Percentiles rank a stretch among this genome's conserved stretches.
These are phyloP conservation scores for Drosophila limbata DNA, from an alignment of 2,888 invertebrate genomes.

Conservation along the genomic window DNA sequence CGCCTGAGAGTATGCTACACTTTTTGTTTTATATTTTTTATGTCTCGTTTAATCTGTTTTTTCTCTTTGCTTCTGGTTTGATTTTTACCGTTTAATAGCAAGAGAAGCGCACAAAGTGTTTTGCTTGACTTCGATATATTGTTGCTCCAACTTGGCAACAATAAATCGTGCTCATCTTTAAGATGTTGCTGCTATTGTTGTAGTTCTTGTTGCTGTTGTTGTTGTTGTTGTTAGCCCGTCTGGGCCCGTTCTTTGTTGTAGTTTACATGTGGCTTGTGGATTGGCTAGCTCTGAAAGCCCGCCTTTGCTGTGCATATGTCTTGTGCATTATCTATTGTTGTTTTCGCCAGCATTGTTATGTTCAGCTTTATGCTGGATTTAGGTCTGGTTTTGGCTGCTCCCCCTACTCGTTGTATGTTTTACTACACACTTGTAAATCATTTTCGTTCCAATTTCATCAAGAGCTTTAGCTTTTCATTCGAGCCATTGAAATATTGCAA, in stretches of 20 bases:
- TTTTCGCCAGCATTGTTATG: conserved; percentile 19
- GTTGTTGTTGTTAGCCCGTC: conserved; percentile 18
- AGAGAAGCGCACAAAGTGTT: conserved; percentile 27
- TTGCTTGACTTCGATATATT: conserved; percentile 51
- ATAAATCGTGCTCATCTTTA: conserved; percentile 47
- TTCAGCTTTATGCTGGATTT: conserved; percentile 17
- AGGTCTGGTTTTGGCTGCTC: conserved; percentile 42
- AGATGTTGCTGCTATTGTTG: conserved; percentile 19
- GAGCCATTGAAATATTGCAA: conserved; percentile 30
- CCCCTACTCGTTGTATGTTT: conserved; percentile 9
- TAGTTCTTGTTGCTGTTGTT: conserved; percentile 18
- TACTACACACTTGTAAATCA: conserved; percentile 30
- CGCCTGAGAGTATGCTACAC: conserved; percentile 8
- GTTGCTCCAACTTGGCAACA: conserved; percentile 40
- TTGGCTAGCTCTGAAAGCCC: conserved; percentile 15
- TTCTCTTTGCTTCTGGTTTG: conserved; percentile 13
- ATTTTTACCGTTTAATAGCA: conserved; percentile 47
- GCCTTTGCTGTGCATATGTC: conserved; percentile 47
- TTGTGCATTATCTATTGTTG: conserved; percentile 56
- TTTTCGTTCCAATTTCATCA: conserved; percentile 32
- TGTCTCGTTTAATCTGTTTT: background rate
- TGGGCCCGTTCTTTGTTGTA: conserved; percentile 30
- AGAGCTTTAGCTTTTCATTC: conserved; percentile 14
- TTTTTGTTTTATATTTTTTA: background rate
- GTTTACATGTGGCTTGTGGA: conserved; percentile 24